Percentiles rank a stretch among this genome's conserved stretches.
phyloP scores from a whole-genome alignment of 1,140 invertebrate genomes.

The Calliphora vicina region DNA sequence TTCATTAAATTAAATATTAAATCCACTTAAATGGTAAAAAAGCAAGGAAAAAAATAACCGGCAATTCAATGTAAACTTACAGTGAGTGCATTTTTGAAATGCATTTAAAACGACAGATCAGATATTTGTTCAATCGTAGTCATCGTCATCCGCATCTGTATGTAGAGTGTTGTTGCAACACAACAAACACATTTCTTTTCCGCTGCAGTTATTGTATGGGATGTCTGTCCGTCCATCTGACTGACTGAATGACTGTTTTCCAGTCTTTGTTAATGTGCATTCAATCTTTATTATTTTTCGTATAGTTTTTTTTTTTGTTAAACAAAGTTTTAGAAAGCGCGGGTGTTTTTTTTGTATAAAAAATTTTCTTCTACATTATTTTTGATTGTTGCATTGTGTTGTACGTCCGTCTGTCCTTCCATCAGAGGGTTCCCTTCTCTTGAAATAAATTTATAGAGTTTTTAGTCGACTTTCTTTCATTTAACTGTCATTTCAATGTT shows the following conservation, averaged over 20 bases:
- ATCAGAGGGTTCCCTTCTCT: background rate
- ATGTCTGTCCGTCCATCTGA: too few relatives aligned
- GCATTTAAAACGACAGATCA: too few relatives aligned
- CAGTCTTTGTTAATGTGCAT: background rate
- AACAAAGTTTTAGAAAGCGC: background rate
- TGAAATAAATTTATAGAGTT: background rate
- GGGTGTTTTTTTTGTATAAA: background rate
- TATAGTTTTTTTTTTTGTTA: background rate
- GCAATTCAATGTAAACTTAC: too few relatives aligned
- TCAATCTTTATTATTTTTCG: slow-evolving; percentile 4
- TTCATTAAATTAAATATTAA: too few relatives aligned
- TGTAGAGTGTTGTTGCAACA: background rate
- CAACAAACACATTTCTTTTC: background rate
- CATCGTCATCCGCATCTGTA: background rate
- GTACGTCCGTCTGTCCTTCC: background rate
- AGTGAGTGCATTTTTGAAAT: too few relatives aligned
- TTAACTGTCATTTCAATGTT: slow-evolving; percentile 1
- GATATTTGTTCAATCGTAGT: background rate
- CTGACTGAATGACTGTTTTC: background rate
- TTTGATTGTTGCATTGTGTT: background rate
- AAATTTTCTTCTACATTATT: background rate
- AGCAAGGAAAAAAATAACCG: too few relatives aligned
- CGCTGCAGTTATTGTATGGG: too few relatives aligned
- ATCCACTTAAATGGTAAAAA: too few relatives aligned
- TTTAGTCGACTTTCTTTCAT: slow-evolving; percentile 6